Percentiles rank a stretch among this genome's conserved stretches.
Conservation (phyloP, 2,888 invertebrate species). For the Metallyticus violacea region DNA sequence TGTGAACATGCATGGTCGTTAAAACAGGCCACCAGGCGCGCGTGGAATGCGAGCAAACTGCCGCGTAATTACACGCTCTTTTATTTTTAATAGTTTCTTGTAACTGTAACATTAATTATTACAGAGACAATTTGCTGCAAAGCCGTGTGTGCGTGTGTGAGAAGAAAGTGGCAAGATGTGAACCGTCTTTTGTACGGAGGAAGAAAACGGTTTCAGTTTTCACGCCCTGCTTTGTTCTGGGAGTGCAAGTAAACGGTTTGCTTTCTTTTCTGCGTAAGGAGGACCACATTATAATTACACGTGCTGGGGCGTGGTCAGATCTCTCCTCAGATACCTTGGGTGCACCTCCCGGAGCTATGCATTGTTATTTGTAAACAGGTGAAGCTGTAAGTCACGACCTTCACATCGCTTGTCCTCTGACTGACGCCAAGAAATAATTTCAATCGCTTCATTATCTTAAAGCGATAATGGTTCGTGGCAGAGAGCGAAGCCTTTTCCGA, state of each 20-base stretch:
- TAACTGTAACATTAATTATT: slow-evolving; percentile 1
- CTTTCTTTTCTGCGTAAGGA: not conserved
- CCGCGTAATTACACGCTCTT: not conserved
- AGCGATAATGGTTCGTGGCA: too few species aligned
- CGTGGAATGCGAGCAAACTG: not conserved
- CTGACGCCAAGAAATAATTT: not conserved
- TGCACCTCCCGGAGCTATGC: too few species aligned
- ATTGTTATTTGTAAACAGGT: not conserved
- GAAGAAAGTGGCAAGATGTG: not conserved
- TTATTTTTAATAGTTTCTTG: not conserved
- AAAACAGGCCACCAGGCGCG: not conserved
- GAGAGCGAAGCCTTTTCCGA: too few species aligned
- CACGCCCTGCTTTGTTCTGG: slow-evolving; percentile 1
- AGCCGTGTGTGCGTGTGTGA: not conserved
- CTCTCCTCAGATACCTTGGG: not conserved
- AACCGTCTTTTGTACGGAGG: too few species aligned
- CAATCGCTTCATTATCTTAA: too few species aligned
- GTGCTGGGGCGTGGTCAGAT: not conserved
- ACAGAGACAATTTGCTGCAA: not conserved
- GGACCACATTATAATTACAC: not conserved
- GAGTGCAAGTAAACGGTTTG: not conserved
- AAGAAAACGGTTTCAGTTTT: not conserved
- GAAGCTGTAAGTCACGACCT: not conserved
- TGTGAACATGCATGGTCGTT: not conserved
- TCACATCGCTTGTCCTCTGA: too few species aligned